These are phyloP conservation scores for Trachelus tabidus DNA, from an alignment of 2,888 invertebrate genomes.

Conservation along the genomic window DNA sequence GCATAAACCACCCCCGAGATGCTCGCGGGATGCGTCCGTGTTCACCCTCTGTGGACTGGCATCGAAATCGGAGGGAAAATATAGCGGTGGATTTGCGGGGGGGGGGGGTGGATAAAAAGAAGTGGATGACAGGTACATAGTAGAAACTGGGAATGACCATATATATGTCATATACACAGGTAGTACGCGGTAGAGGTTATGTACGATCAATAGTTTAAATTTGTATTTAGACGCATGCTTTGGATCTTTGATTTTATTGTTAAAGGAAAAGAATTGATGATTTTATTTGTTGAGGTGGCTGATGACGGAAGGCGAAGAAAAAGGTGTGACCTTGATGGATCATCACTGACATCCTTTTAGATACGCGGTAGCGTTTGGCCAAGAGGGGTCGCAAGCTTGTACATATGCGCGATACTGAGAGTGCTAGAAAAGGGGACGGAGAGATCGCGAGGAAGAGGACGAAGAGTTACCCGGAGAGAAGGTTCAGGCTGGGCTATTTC, in stretches of 20 bases:
- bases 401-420: neutral
- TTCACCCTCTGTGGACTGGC: neutral
- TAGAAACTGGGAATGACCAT: neutral
- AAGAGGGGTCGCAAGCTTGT: neutral
- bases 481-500: slow-evolving; percentile 56
- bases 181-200: neutral
- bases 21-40: slow-evolving; percentile 16
- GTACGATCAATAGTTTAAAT: neutral
- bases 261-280: neutral
- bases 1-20: neutral
- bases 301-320: neutral
- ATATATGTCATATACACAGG: neutral
- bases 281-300: neutral
- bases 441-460: slow-evolving; percentile 21
- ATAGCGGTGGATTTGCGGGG: neutral
- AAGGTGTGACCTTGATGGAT: neutral
- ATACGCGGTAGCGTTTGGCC: neutral
- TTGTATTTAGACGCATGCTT: neutral
- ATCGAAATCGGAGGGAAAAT: neutral
- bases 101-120: slow-evolving; percentile 8
- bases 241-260: neutral
- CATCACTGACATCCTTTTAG: neutral
- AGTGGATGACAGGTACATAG: slow-evolving; percentile 12
- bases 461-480: slow-evolving; percentile 9
- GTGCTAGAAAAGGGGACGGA: slow-evolving; percentile 25